Evolutionary conservation across 1,140 invertebrate species (phyloP).

Genomic region (Camponotus floridanus): DNA sequence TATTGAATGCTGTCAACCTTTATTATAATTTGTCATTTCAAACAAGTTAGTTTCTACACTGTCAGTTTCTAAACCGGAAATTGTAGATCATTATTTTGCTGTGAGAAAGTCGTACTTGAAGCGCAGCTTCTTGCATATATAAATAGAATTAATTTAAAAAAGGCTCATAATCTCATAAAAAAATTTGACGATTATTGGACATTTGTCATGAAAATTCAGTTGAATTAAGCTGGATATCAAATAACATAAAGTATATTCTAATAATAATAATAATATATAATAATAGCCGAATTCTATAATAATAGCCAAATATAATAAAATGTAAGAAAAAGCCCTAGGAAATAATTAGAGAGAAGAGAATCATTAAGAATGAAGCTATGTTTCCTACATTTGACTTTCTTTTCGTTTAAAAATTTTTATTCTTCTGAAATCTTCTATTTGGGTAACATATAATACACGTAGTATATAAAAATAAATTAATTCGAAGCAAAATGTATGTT

Average conservation of each 20-base stretch:
- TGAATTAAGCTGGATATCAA: conserved; percentile 22
- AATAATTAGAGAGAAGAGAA: conserved; percentile 9
- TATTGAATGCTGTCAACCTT: conserved; percentile 52
- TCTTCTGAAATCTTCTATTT: neutral
- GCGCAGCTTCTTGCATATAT: conserved; percentile 30
- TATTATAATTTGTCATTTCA: conserved; percentile 75
- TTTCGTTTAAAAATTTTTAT: neutral
- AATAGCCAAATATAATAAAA: neutral
- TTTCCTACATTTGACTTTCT: neutral
- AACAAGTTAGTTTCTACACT: conserved; percentile 67
- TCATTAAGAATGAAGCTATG: neutral
- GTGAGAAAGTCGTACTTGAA: conserved; percentile 64
- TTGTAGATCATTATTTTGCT: conserved; percentile 50
- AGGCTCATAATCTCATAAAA: conserved; percentile 18
- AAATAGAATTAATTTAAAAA: conserved; percentile 24
- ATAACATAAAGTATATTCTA: neutral
- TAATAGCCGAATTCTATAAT: neutral
- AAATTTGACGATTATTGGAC: neutral
- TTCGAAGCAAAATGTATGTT: neutral
- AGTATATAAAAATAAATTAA: neutral
- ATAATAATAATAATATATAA: too few relatives aligned
- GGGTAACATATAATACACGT: neutral
- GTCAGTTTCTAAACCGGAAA: conserved; percentile 67
- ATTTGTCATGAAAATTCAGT: neutral
- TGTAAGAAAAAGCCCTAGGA: neutral